A percentile compares a stretch with the other conserved stretches of the same genome.
These are phyloP conservation scores for Regulus satrapa DNA, from an alignment of 2,113 vertebrate species.

Conservation along the genomic window DNA sequence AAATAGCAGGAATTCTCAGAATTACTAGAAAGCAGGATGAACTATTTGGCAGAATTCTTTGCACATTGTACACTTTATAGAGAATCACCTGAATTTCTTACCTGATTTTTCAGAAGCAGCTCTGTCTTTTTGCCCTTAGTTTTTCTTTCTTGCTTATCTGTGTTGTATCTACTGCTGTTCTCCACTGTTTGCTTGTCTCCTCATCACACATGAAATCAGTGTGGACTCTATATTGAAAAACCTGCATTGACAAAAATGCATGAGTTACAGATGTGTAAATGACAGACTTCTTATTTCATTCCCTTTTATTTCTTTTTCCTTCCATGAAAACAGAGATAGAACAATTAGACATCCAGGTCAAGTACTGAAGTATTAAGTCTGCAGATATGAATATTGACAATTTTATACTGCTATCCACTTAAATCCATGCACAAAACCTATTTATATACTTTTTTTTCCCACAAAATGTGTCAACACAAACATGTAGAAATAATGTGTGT, in stretches of 20 bases:
- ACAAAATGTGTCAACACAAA: not conserved
- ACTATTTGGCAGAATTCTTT: not conserved
- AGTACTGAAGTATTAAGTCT: not conserved
- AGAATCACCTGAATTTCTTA: not conserved
- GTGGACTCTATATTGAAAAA: not conserved
- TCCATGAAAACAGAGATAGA: not conserved
- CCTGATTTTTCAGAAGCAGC: conserved; percentile 5
- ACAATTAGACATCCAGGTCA: not conserved
- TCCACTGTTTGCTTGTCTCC: not conserved
- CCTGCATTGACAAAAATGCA: conserved; percentile 10
- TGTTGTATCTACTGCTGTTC: not conserved
- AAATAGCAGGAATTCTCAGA: not conserved
- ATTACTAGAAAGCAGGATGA: not conserved
- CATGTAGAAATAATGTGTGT: not conserved
- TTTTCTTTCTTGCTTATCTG: conserved; percentile 5
- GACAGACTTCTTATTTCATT: not conserved
- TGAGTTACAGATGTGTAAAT: not conserved
- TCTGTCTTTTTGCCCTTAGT: not conserved
- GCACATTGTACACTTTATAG: not conserved
- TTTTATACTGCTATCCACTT: not conserved
- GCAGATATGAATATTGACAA: not conserved
- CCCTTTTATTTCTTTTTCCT: not conserved
- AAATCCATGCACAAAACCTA: not conserved
- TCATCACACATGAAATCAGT: not conserved
- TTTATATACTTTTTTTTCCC: not conserved